phyloP scores from a whole-genome alignment of 2,113 vertebrate genomes.

The Oreochromis spilurus region DNA sequence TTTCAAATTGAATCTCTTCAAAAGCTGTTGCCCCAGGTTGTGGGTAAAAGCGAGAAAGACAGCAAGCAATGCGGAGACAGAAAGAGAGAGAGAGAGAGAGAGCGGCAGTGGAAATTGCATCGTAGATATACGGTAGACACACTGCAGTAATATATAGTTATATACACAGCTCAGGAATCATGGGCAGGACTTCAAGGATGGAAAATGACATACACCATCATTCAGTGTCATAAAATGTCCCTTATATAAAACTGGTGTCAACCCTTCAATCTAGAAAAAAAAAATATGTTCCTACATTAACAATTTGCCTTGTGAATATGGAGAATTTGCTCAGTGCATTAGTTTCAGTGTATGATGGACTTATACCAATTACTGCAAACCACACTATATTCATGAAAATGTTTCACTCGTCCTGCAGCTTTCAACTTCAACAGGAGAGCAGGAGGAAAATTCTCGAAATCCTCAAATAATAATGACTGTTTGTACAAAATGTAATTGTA shows the following conservation, averaged over 20 bases:
- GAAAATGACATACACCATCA: background rate
- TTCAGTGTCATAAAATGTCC: background rate
- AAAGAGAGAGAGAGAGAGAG: background rate
- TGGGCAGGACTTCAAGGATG: background rate
- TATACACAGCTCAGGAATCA: background rate
- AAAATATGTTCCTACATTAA: background rate
- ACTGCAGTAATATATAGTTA: background rate
- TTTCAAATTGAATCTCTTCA: slow-evolving; percentile 50
- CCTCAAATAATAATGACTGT: background rate
- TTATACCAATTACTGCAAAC: background rate
- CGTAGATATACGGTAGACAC: slow-evolving; percentile 17
- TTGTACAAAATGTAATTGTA: background rate
- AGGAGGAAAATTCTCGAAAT: background rate
- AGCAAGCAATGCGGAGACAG: background rate
- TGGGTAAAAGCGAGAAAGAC: slow-evolving; percentile 34
- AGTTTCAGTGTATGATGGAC: background rate
- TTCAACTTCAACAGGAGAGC: background rate
- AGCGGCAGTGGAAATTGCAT: background rate
- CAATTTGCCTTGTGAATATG: background rate
- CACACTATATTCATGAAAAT: background rate
- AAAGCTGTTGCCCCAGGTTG: slow-evolving; percentile 28
- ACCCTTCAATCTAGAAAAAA: background rate
- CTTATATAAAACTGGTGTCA: background rate
- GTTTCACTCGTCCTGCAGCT: background rate
- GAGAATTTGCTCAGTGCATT: background rate